These are phyloP conservation scores for Amphipoea oculea DNA, from an alignment of 2,888 invertebrate species.

Conservation along the genomic window DNA sequence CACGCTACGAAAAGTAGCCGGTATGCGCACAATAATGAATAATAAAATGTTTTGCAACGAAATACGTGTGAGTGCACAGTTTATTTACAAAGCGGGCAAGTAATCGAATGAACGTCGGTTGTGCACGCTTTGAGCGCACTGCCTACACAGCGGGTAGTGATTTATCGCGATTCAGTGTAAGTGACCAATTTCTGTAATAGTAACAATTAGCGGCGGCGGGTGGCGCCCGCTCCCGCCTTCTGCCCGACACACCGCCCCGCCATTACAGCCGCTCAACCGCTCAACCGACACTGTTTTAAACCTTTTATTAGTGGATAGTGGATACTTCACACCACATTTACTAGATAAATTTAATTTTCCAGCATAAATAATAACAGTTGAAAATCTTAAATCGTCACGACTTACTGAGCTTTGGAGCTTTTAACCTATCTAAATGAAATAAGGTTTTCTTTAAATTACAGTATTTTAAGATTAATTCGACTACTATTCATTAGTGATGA, in stretches of 20 bases:
- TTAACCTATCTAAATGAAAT: not conserved
- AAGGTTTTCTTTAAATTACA: not conserved
- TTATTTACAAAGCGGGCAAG: conserved; percentile 72
- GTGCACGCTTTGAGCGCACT: conserved; percentile 59
- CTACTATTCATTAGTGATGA: not conserved
- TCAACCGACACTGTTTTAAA: conserved; percentile 59
- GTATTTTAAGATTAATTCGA: not conserved
- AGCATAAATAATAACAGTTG: not conserved
- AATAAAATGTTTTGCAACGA: conserved; percentile 66
- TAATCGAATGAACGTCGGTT: conserved; percentile 71
- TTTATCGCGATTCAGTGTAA: conserved; percentile 81
- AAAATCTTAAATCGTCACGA: not conserved
- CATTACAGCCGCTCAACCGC: conserved; percentile 62
- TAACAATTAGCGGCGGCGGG: conserved; percentile 78
- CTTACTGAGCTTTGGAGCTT: not conserved
- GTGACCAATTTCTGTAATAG: conserved; percentile 84
- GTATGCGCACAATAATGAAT: conserved; percentile 59
- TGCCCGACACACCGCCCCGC: conserved; percentile 60
- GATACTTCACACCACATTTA: conserved; percentile 27
- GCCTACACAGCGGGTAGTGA: conserved; percentile 71
- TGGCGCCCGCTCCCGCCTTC: conserved; percentile 68
- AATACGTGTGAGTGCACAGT: conserved; percentile 60
- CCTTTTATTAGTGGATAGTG: conserved; percentile 42
- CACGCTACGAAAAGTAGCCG: conserved; percentile 60
- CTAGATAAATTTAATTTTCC: not conserved